Evolutionary conservation across 2,113 vertebrate species (phyloP).

Genomic region (Ammospiza caudacuta): DNA sequence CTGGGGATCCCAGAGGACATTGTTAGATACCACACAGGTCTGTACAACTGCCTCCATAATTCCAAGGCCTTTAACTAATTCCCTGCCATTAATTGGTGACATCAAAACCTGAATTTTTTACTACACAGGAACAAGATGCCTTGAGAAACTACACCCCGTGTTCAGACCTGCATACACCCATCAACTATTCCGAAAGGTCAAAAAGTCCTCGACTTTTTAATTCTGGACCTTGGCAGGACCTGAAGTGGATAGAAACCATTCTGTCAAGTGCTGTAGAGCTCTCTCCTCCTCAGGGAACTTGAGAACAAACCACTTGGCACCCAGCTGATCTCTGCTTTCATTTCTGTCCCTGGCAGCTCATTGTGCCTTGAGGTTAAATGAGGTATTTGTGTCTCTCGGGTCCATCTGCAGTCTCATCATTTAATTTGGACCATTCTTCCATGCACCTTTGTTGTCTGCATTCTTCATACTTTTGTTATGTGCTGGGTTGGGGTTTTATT

Average conservation of each 20-base stretch:
- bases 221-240: neutral
- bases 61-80: neutral
- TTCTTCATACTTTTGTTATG: neutral
- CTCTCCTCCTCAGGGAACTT: neutral
- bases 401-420: neutral
- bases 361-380: neutral
- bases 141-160: neutral
- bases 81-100: neutral
- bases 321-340: slow-evolving; percentile 41
- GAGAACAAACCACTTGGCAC: slow-evolving; percentile 1
- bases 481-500: neutral
- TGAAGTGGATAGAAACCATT: neutral
- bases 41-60: neutral
- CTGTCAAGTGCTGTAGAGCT: neutral
- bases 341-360: neutral
- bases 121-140: neutral
- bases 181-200: neutral
- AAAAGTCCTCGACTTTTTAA: neutral
- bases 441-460: slow-evolving; percentile 1
- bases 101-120: neutral
- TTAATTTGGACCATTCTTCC: slow-evolving; percentile 32
- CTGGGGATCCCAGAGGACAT: neutral
- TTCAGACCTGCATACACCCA: neutral
- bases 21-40: neutral
- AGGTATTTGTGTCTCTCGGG: neutral